Percentiles rank a stretch among this genome's conserved stretches.
Evolutionary conservation across 1,140 invertebrate species (phyloP).

Genomic region (Leptinotarsa defecta): DNA sequence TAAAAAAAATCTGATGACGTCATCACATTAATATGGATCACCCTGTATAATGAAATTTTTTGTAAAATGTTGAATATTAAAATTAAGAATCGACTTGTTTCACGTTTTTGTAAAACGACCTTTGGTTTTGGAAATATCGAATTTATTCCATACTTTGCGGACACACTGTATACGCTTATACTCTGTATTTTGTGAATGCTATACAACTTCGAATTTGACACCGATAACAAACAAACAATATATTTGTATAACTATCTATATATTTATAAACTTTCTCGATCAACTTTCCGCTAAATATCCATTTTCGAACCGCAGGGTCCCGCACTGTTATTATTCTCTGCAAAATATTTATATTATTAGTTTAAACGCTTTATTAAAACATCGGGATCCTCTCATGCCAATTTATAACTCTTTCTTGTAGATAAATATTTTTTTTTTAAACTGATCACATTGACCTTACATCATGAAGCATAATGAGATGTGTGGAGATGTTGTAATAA

Average conservation of each 20-base stretch:
- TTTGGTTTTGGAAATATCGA: no score
- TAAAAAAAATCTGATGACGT: no score
- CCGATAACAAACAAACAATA: neutral
- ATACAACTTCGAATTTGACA: no score
- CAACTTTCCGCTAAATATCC: constrained; percentile 1
- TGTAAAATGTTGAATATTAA: no score
- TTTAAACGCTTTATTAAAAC: constrained; percentile 23
- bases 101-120: no score
- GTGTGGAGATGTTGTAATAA: constrained; percentile 38
- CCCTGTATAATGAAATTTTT: no score
- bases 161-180: no score
- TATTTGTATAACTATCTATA: neutral
- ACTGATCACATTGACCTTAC: constrained; percentile 34
- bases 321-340: constrained; percentile 17
- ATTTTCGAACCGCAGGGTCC: neutral
- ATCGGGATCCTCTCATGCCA: constrained; percentile 2
- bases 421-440: constrained; percentile 19
- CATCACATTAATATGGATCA: no score
- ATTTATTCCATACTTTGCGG: no score
- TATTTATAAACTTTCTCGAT: neutral
- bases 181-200: no score
- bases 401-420: neutral
- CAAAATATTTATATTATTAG: constrained; percentile 40
- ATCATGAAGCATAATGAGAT: constrained; percentile 36
- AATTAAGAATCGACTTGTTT: no score